These are phyloP conservation scores for Rhinichthys osculus DNA, from an alignment of 2,797 vertebrate species.

Conservation along the genomic window DNA sequence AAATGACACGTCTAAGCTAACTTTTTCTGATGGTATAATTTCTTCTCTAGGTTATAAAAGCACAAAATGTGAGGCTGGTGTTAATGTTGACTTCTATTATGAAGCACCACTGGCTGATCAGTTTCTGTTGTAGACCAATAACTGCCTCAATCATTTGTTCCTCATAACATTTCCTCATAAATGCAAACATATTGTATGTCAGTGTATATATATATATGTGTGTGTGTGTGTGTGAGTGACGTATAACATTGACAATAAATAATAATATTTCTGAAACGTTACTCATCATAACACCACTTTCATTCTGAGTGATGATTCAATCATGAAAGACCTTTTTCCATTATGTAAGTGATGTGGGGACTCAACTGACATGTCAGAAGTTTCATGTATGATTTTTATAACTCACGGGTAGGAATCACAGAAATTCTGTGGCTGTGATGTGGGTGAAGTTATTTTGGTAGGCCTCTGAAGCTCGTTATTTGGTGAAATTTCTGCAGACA, in stretches of 20 bases:
- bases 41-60: background rate
- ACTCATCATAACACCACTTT: conserved; percentile 21
- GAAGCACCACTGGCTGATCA: background rate
- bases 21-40: background rate
- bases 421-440: background rate
- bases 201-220: no score
- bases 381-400: conserved; percentile 38
- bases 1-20: background rate
- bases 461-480: background rate
- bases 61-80: background rate
- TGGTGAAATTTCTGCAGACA: background rate
- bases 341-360: conserved; percentile 20
- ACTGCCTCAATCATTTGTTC: background rate
- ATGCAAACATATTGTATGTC: background rate
- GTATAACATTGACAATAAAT: background rate
- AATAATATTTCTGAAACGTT: background rate
- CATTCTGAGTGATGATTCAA: conserved; percentile 31
- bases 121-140: background rate
- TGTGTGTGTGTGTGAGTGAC: no score
- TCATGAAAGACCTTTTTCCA: background rate
- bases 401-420: background rate
- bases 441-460: background rate
- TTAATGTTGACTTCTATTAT: background rate
- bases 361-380: conserved; percentile 16
- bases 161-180: background rate